A percentile compares a stretch with the other conserved stretches of the same genome.
phyloP scores from a whole-genome alignment of 2,888 invertebrate species.

The Holacanthella duospinosa region DNA sequence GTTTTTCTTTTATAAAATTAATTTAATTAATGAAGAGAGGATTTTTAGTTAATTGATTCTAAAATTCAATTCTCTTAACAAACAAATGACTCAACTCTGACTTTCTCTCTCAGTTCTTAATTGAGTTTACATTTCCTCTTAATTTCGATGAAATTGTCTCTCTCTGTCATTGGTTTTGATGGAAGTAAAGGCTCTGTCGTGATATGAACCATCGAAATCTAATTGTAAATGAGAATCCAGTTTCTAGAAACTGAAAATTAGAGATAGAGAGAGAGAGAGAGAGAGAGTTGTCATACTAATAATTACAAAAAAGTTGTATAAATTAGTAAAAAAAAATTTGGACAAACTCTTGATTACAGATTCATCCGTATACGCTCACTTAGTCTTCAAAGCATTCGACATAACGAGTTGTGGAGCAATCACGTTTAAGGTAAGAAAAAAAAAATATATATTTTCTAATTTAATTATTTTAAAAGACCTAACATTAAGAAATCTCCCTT shows the following conservation, averaged over 20 bases:
- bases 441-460: no score
- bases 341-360: slow-evolving; percentile 55
- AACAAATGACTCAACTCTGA: no score
- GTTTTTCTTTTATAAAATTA: neutral
- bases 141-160: neutral
- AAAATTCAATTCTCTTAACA: neutral
- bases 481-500: no score
- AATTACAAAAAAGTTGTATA: no score
- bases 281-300: neutral
- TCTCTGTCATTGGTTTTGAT: no score
- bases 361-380: slow-evolving; percentile 91
- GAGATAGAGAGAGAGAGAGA: slow-evolving; percentile 7
- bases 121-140: neutral
- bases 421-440: slow-evolving; percentile 85
- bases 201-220: no score
- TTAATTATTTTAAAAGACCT: neutral
- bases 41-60: no score
- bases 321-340: no score
- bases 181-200: no score
- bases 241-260: no score
- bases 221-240: slow-evolving; percentile 2
- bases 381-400: slow-evolving; percentile 97
- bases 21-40: no score
- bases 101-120: neutral
- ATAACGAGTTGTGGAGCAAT: slow-evolving; percentile 93